These are phyloP conservation scores for Cherax quadricarinatus DNA, from an alignment of 1,140 invertebrate species.

Conservation along the genomic window DNA sequence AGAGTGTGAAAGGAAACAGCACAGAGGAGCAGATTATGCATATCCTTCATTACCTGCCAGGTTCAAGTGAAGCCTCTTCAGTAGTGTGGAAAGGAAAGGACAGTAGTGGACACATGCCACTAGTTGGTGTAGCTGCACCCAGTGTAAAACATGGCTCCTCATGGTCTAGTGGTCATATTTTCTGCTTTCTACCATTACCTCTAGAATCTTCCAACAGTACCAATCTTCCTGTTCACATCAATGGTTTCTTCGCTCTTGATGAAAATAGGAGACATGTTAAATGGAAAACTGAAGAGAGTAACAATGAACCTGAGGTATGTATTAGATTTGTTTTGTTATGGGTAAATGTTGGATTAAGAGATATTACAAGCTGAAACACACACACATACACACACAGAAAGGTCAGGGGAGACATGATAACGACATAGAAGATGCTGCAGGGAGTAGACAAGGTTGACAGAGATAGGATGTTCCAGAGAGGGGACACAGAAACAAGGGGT, in stretches of 20 bases:
- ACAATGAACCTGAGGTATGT: constrained; percentile 43
- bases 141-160: not conserved
- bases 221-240: constrained; percentile 24
- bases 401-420: no score
- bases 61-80: not conserved
- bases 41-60: constrained; percentile 34
- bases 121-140: constrained; percentile 30
- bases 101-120: constrained; percentile 17
- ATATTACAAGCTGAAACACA: no score
- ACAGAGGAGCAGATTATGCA: not conserved
- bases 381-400: no score
- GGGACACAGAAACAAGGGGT: no score
- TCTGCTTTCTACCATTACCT: constrained; percentile 50
- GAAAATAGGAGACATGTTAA: constrained; percentile 48
- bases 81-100: not conserved
- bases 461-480: no score
- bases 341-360: no score
- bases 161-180: constrained; percentile 19
- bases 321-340: not conserved
- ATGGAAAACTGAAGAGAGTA: constrained; percentile 43
- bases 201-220: constrained; percentile 23
- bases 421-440: no score
- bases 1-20: not conserved
- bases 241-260: constrained; percentile 20
- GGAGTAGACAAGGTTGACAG: no score